Base-by-base conservation (phyloP, 1,140 invertebrate species). In the Dendrolimus kikuchii region DNA sequence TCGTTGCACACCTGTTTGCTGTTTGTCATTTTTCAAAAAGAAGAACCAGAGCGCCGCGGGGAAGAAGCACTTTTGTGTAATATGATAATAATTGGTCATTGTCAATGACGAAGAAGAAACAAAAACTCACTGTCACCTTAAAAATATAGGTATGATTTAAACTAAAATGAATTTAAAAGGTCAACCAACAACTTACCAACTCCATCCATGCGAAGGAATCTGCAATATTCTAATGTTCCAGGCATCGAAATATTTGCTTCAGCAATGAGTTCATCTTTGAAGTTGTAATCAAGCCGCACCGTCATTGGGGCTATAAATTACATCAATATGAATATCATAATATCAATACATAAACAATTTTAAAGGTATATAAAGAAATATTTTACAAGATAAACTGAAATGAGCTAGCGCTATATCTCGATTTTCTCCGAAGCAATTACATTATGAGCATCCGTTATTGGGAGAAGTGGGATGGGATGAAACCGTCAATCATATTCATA, bases 161-260 rank as follows among this genome's bases (percentile, higher is more conserved):
- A 50, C 39, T 6, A 53, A 39, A 38, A 46, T 38, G n/a, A 8
- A 44, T 51, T 43, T 6, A 6, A 36, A 38, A 7, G 2, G 8
- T 49, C 7, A 4, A 0, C 6, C 7, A 4, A 0, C 6, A 37
- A 62, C 49, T 68, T 54, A 83, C 81, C 76, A 36, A 64, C 9
- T 39, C 81, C 81, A 8, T 82, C 79, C 38, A 66, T 75, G 7
- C 79, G 71, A 5, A 84, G 74, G 48, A 78, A 84, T 60, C 79
- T 59, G 55, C 81, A 84, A 64, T 84, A 82, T 0, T 81, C 76
- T 4, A 82, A 40, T 2, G 37, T 7, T 38, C 42, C 9, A 0
- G 41, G 2, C 2, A 51, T 43, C 42, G 59, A 43, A 0, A 71
- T 66, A 7, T 51, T 38, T 3, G 54, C 70, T 38, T 56, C 53